These are phyloP conservation scores for Trogon surrucura DNA, from an alignment of 2,113 vertebrate species.

Conservation along the genomic window DNA sequence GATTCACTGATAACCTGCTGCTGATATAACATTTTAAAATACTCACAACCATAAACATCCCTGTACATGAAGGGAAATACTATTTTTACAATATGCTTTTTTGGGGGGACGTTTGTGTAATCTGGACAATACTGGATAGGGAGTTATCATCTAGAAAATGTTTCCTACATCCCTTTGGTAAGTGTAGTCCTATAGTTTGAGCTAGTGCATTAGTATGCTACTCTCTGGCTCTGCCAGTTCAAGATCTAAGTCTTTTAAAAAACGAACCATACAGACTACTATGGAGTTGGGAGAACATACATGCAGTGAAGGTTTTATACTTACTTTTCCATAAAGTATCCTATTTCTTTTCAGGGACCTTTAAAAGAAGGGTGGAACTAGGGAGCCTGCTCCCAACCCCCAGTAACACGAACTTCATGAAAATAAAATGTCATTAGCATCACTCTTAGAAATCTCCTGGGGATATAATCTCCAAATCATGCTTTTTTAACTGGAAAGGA, in stretches of 20 bases:
- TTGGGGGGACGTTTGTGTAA: not conserved
- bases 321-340: not conserved
- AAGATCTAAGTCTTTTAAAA: not conserved
- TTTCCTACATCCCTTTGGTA: not conserved
- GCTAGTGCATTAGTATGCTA: not conserved
- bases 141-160: not conserved
- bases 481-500: not conserved
- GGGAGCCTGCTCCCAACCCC: not conserved
- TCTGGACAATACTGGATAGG: not conserved
- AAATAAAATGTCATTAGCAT: constrained; percentile 6
- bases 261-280: not conserved
- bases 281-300: not conserved
- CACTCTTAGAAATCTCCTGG: not conserved
- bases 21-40: not conserved
- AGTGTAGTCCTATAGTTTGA: not conserved
- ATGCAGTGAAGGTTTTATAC: not conserved
- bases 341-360: not conserved
- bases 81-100: not conserved
- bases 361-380: not conserved
- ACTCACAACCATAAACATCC: rapidly evolving
- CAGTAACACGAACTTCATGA: not conserved
- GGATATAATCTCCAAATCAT: not conserved
- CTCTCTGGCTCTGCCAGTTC: not conserved
- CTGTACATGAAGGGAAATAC: not conserved
- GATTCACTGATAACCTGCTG: not conserved